These are phyloP conservation scores for Drosophila ogumai DNA, from an alignment of 1,140 invertebrate genomes.

Conservation along the genomic window DNA sequence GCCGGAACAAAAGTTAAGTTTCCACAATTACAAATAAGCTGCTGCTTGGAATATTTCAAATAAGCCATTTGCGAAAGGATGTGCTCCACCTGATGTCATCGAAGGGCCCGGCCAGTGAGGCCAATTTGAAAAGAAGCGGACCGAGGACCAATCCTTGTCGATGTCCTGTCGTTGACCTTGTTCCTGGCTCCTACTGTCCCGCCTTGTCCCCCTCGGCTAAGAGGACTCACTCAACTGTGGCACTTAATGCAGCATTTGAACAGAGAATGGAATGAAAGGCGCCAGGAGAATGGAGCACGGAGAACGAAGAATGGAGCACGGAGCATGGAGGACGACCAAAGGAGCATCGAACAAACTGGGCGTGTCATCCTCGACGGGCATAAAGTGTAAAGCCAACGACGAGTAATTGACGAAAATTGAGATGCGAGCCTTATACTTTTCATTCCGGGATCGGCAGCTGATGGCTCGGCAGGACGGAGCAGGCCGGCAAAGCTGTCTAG, in stretches of 20 bases:
- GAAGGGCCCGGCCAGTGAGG: constrained; percentile 45
- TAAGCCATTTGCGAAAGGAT: constrained; percentile 58
- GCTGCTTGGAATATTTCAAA: constrained; percentile 64
- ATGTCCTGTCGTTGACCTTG: constrained; percentile 22
- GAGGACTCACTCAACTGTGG: constrained; percentile 69
- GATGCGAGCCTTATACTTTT: constrained; percentile 69
- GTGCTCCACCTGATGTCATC: constrained; percentile 60
- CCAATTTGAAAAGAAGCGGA: constrained; percentile 65
- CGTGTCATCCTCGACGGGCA: constrained; percentile 48
- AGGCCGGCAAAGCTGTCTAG: constrained; percentile 24
- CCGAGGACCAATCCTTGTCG: constrained; percentile 42
- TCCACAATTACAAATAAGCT: constrained; percentile 57
- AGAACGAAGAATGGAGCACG: constrained; percentile 36
- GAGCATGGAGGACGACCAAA: constrained; percentile 21
- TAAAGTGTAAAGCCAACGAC: constrained; percentile 61
- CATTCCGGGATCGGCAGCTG: constrained; percentile 22
- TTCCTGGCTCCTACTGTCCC: neutral
- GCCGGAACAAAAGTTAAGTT: constrained; percentile 37
- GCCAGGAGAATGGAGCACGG: constrained; percentile 37
- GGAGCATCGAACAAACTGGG: constrained; percentile 33
- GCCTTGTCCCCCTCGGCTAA: constrained; percentile 22
- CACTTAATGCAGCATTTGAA: constrained; percentile 73
- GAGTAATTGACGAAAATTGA: constrained; percentile 79
- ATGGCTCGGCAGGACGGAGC: constrained; percentile 13
- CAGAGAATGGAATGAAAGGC: constrained; percentile 62